Percentiles rank a stretch among this genome's conserved stretches.
These are phyloP conservation scores for Hippocampus comes DNA, from an alignment of 2,113 vertebrate species.

Conservation along the genomic window DNA sequence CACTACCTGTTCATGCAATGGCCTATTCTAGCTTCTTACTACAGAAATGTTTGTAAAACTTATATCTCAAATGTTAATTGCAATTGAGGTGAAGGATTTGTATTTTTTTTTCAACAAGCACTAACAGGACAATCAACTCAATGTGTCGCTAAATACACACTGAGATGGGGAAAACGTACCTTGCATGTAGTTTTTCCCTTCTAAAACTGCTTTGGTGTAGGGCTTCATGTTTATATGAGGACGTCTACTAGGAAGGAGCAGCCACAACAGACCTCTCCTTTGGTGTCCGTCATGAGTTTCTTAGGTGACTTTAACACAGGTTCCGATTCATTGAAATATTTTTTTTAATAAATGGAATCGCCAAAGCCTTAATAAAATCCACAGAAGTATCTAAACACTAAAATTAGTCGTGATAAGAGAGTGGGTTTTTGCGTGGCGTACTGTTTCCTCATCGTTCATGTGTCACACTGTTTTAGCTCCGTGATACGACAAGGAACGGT, in stretches of 20 bases:
- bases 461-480: slow-evolving; percentile 45
- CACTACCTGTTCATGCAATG: neutral
- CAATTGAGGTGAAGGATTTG: neutral
- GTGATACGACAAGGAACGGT: neutral
- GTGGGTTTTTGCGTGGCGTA: slow-evolving; percentile 36
- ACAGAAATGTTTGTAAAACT: neutral
- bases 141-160: neutral
- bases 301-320: neutral
- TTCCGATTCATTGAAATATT: neutral
- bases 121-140: neutral
- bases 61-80: neutral
- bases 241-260: neutral
- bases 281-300: neutral
- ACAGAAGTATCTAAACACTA: neutral
- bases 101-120: neutral
- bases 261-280: neutral
- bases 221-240: neutral
- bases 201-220: neutral
- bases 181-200: neutral
- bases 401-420: neutral
- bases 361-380: neutral
- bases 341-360: neutral
- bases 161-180: neutral
- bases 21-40: too few species aligned
- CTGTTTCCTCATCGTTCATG: slow-evolving; percentile 11